Evolutionary conservation across 2,113 vertebrate genomes (phyloP).

Genomic region (Eolophus roseicapilla): DNA sequence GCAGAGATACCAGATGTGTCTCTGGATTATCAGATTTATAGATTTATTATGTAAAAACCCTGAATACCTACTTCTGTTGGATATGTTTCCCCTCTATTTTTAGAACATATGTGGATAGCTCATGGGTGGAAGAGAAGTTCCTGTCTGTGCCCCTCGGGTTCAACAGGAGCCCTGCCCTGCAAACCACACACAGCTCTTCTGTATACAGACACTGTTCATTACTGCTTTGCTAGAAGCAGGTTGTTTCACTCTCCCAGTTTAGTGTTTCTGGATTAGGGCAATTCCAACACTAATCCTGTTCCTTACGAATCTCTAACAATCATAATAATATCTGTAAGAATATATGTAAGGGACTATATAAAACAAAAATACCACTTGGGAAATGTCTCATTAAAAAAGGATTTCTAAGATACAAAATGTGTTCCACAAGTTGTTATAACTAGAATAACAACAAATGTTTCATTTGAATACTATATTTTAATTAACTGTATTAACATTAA

Average conservation of each 20-base stretch:
- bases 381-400: background rate
- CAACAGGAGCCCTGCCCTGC: background rate
- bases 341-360: background rate
- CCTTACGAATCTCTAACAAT: background rate
- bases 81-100: background rate
- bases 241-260: background rate
- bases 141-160: background rate
- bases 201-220: background rate
- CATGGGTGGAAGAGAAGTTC: background rate
- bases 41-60: background rate
- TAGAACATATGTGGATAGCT: background rate
- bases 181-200: background rate
- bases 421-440: background rate
- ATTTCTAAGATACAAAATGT: background rate
- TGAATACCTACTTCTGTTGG: background rate
- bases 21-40: constrained; percentile 37
- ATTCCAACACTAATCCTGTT: background rate
- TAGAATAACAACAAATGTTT: background rate
- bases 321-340: background rate
- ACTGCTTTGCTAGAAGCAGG: background rate
- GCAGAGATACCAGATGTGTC: background rate
- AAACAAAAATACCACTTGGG: background rate
- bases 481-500: background rate
- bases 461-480: background rate
- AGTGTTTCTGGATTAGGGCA: background rate